Base-by-base conservation (phyloP, 2,888 invertebrate species). In the Yponomeuta cagnagella region DNA sequence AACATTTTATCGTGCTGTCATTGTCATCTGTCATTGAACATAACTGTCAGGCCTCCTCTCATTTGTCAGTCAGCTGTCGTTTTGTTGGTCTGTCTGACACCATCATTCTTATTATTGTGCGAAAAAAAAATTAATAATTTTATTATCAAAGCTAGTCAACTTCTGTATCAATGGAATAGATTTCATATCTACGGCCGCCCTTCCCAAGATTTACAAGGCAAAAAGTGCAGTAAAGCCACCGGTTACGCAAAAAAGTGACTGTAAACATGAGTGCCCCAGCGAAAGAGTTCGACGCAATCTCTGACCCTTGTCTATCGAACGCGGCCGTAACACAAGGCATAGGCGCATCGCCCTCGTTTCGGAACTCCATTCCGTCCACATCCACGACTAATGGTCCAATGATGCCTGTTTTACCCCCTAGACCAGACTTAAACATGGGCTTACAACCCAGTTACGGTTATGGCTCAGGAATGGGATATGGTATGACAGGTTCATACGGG, bases 261-360 rank as follows among this genome's bases (percentile, higher is more conserved):
- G 5, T 15, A 58, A 67, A 33, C 74, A 91, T 91, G 91, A 86
- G 83, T 82, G 88, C 87, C 75, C 81, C 84, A 77, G 73, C 76
- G 5, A 83, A 84, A 74, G 79, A 84, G 72, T 86, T 80, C 68
- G 82, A 81, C 72, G 78, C 78, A 76, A 83, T 82, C 77, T 78
- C 82, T 79, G 83, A 82, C 76, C 81, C 81, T 70, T 76, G 71
- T 71, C 79, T 87, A 76, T 81, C 82, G 31, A 88, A 88, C 72
- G 78, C 82, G 72, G 83, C 78, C 30, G 68, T 80, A 63, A 69
- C 74, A 6, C 71, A 69, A 48, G 77, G 77, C 73, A 72, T 76
- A 30, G 76, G 77, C 15, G 78, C 77, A 52, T 74, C 73, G 1
- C 79, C 80, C 9, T 80, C 84, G 9, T 88, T 83, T 72, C 80